A percentile compares a stretch with the other conserved stretches of the same genome.
Evolutionary conservation across 2,888 invertebrate species (phyloP).

Genomic region (Spatulosminthurus flaviceps): DNA sequence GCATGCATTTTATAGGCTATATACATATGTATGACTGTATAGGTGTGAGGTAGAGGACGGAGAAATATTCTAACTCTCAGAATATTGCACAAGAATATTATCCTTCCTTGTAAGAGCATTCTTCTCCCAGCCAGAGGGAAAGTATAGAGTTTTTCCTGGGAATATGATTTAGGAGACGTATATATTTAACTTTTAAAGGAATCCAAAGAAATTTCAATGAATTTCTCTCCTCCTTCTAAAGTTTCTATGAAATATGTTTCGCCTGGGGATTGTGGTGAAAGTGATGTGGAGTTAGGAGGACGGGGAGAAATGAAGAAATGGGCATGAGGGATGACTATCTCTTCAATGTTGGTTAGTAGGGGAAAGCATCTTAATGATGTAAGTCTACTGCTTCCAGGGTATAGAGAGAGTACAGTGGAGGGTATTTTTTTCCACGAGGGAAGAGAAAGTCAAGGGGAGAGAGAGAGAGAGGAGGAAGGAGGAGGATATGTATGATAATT

Average conservation of each 20-base stretch:
- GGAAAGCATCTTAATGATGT: not conserved
- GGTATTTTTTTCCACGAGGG: not conserved
- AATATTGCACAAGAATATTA: too few relatives aligned
- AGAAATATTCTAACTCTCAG: too few relatives aligned
- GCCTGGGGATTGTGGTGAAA: slow-evolving; percentile 39
- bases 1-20: too few relatives aligned
- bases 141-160: too few relatives aligned
- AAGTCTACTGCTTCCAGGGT: not conserved
- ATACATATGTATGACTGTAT: too few relatives aligned
- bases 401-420: not conserved
- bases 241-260: slow-evolving; percentile 48
- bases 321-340: not conserved
- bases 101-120: too few relatives aligned
- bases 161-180: too few relatives aligned
- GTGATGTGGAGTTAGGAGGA: slow-evolving; percentile 28
- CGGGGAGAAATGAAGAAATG: not conserved
- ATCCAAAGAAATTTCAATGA: slow-evolving; percentile 41
- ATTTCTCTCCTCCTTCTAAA: slow-evolving; percentile 49
- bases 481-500: not conserved
- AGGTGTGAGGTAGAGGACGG: too few relatives aligned
- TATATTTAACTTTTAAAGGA: not conserved
- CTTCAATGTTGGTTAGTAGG: not conserved
- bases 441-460: not conserved
- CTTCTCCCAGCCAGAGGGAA: too few relatives aligned
- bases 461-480: slow-evolving; percentile 9